phyloP scores from a whole-genome alignment of 2,113 vertebrate genomes.

The Aleadryas rufinucha region DNA sequence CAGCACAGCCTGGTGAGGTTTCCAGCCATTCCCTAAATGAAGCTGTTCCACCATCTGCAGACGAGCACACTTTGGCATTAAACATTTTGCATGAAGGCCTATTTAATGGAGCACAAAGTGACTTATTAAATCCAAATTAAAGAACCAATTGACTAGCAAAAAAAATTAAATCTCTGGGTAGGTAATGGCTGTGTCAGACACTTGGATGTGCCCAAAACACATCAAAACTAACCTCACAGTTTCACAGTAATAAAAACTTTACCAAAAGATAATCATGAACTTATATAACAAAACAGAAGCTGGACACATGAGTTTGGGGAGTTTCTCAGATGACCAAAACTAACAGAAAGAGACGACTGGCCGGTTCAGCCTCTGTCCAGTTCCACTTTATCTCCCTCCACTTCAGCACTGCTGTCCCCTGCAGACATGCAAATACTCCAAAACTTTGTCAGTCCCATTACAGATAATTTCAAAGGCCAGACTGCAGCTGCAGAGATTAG shows the following conservation, averaged over 20 bases:
- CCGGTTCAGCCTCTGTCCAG: neutral
- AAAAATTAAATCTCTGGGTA: slow-evolving; percentile 8
- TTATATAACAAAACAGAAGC: neutral
- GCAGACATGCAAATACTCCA: neutral
- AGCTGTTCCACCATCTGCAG: slow-evolving; percentile 37
- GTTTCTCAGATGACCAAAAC: neutral
- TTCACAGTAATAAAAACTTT: neutral
- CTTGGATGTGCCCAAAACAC: neutral
- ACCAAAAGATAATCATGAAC: neutral
- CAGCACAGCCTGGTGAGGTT: neutral
- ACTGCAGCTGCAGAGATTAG: neutral
- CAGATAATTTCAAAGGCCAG: neutral
- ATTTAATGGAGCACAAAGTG: slow-evolving; percentile 56
- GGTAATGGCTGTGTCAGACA: slow-evolving; percentile 4
- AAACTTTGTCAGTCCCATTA: neutral
- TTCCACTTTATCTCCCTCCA: neutral
- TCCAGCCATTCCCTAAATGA: slow-evolving; percentile 40
- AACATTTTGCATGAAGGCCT: slow-evolving; percentile 31
- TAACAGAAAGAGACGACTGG: neutral
- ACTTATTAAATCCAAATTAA: slow-evolving; percentile 50
- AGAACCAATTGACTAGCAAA: slow-evolving; percentile 33
- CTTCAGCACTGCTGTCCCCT: neutral
- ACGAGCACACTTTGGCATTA: neutral
- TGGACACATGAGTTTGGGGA: neutral
- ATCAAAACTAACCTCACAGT: neutral